Evolutionary conservation across 2,113 vertebrate species (phyloP), one percentile per base, ranked within the genome.

Genomic region (Gasterosteus aculeatus): DNA sequence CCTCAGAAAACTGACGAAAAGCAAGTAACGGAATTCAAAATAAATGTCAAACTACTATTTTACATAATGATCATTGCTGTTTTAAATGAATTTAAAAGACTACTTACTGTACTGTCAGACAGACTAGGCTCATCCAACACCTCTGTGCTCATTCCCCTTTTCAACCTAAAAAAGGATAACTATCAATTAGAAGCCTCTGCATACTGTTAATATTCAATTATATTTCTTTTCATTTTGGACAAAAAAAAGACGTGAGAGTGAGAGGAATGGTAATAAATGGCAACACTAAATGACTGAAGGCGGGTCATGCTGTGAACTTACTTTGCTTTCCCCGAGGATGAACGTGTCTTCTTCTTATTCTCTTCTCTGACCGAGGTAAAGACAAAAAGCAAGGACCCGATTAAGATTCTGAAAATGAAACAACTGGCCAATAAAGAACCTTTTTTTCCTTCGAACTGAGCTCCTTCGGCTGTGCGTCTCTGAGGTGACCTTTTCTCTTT

Each of bases 321-420:
- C 97, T 92, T 97, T 93, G 69, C 86, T 90, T 95, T 98, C 75
- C 96, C 95, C 0, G 91, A 72, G 7, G 92, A 94, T 3, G 67
- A 92, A 85, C 16, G 87, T 89, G 22, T 65, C 88, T 91, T 95
- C 92, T 96, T 99, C 91, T 96, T 98, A 31, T 93, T 86, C 49
- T 96, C 96, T 90, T 96, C 95, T 72, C 97, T 98, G 58, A 87
- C 77, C 81, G 79, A 90, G 59, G 59, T 44, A 81, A 29, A 84
- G 42, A 67, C 53, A 76, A 15, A 33, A 19, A 62, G 49, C 31
- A 53, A 57, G 47, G 7, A 58, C 31, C 5, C 16, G 35, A 75
- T 77, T 72, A 1, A 41, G 61, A 61, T 46, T 38, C 42, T 49
- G n/a, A 22, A 72, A 70, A 75, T 26, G 4, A 63, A 72, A 66